Conservation (phyloP, 2,113 vertebrate species). For the Zosterops japonicus region DNA sequence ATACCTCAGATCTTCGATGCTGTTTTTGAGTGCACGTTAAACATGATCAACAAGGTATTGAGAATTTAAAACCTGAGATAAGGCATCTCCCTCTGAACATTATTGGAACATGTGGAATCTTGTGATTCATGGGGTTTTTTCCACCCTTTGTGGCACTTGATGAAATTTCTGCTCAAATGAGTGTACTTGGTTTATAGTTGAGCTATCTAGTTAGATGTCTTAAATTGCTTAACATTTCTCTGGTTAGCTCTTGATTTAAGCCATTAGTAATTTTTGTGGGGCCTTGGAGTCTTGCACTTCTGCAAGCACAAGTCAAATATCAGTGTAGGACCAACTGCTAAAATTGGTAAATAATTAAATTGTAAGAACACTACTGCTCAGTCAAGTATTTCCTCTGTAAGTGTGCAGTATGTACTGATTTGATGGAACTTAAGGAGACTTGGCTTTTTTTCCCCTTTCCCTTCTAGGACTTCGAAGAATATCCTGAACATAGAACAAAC, state of each 20-base stretch:
- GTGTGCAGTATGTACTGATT: neutral
- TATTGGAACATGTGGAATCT: rapidly evolving
- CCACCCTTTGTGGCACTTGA: neutral
- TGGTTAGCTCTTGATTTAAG: neutral
- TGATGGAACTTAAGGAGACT: neutral
- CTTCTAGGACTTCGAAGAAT: slow-evolving; percentile 95
- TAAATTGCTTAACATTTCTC: neutral
- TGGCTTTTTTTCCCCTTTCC: neutral
- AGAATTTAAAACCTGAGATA: neutral
- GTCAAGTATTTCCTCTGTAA: neutral
- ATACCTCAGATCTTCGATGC: slow-evolving; percentile 99
- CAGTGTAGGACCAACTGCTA: neutral
- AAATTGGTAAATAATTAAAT: neutral
- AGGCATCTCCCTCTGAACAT: neutral
- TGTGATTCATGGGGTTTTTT: rapidly evolving
- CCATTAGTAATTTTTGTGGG: neutral
- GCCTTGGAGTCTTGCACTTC: neutral
- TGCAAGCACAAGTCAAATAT: neutral
- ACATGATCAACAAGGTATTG: slow-evolving; percentile 98
- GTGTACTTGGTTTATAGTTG: rapidly evolving
- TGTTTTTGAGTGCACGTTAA: slow-evolving; percentile 98
- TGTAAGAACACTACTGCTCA: neutral
- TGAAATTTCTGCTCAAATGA: rapidly evolving
- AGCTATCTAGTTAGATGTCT: neutral
- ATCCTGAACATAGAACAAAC: slow-evolving; percentile 97